Evolutionary conservation across 2,113 vertebrate genomes (phyloP).

Genomic region (Cephalophus harveyi): DNA sequence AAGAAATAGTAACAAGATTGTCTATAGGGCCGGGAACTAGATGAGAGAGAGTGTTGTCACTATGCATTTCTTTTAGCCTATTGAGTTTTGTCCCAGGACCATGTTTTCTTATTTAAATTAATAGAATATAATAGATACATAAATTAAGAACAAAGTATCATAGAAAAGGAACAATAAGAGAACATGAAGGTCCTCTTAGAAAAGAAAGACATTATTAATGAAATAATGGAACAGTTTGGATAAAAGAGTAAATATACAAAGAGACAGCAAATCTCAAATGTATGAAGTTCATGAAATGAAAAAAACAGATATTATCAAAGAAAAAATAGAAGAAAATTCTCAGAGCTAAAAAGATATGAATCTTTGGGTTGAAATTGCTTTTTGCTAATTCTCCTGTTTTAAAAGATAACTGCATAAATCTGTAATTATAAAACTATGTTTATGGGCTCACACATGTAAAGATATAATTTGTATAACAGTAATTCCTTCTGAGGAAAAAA

Average conservation of each 20-base stretch:
- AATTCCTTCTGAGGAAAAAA: not conserved
- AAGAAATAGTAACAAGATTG: not conserved
- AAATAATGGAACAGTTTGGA: not conserved
- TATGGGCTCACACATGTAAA: not conserved
- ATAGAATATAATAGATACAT: not conserved
- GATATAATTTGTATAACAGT: not conserved
- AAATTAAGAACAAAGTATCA: not conserved
- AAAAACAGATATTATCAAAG: not conserved
- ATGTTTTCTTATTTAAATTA: not conserved
- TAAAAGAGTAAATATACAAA: not conserved
- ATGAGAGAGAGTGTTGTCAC: not conserved
- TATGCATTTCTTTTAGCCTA: not conserved
- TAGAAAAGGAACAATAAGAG: not conserved
- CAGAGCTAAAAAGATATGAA: not conserved
- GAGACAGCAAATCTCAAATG: not conserved
- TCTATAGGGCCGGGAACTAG: not conserved
- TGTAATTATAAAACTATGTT: not conserved
- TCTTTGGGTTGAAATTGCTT: not conserved
- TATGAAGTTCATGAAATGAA: not conserved
- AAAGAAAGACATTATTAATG: not conserved
- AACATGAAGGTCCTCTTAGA: not conserved
- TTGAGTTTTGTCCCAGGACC: not conserved
- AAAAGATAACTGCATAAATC: not conserved
- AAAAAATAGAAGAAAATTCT: not conserved
- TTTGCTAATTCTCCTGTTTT: not conserved